A percentile compares a stretch with the other conserved stretches of the same genome.
Evolutionary conservation across 1,140 invertebrate genomes (phyloP).

Genomic region (Penaeus japonicus): DNA sequence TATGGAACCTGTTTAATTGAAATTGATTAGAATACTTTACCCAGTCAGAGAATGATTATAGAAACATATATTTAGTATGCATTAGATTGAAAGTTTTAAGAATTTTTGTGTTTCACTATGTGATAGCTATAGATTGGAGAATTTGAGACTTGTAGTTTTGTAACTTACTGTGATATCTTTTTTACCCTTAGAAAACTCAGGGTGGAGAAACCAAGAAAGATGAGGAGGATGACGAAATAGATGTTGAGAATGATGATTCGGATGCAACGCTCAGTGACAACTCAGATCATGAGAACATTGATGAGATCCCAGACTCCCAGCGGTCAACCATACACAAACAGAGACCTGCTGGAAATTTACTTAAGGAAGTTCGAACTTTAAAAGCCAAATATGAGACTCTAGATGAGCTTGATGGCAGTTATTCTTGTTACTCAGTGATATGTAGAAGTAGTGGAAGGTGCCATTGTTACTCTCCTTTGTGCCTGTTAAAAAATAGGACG

Average conservation of each 20-base stretch:
- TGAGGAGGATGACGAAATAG: conserved; percentile 64
- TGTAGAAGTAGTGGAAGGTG: conserved; percentile 41
- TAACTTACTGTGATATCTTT: too few relatives aligned
- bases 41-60: too few relatives aligned
- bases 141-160: too few relatives aligned
- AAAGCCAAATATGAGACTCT: conserved; percentile 58
- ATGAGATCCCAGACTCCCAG: conserved; percentile 57
- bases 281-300: conserved; percentile 56
- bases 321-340: conserved; percentile 56
- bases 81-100: too few relatives aligned
- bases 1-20: too few relatives aligned
- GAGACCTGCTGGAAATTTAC: conserved; percentile 55
- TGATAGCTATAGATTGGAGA: too few relatives aligned
- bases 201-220: background rate
- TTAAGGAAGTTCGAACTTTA: conserved; percentile 56
- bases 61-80: too few relatives aligned
- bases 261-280: conserved; percentile 61
- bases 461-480: conserved; percentile 57
- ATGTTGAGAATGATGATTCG: conserved; percentile 63
- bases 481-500: conserved; percentile 43
- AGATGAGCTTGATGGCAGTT: conserved; percentile 45
- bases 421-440: conserved; percentile 52
- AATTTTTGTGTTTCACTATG: too few relatives aligned
- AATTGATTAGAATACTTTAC: too few relatives aligned
- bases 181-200: too few relatives aligned